These are phyloP conservation scores for Oncopodura yosiiana DNA, from an alignment of 1,140 invertebrate species.

Conservation along the genomic window DNA sequence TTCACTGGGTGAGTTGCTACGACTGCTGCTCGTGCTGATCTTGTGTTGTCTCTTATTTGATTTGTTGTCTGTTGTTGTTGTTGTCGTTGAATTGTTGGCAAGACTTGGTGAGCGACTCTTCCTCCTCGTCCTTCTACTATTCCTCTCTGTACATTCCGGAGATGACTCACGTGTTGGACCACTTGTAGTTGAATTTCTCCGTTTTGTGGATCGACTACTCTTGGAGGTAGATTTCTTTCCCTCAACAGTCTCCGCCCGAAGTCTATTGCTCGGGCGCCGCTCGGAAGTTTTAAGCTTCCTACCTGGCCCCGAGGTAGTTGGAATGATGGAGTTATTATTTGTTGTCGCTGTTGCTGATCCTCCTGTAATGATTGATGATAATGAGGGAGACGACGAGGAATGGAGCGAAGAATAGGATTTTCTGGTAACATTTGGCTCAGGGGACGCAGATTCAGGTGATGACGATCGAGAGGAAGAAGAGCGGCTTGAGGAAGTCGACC, in stretches of 20 bases:
- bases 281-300: conserved; percentile 80
- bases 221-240: conserved; percentile 56
- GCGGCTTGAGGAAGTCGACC: conserved; percentile 37
- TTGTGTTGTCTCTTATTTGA: conserved; percentile 2
- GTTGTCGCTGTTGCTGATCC: not conserved
- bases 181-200: conserved; percentile 32
- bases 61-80: not conserved
- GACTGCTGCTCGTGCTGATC: not conserved
- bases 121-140: no score
- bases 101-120: no score
- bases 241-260: conserved; percentile 56
- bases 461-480: conserved; percentile 36
- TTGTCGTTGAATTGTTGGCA: not conserved
- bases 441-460: conserved; percentile 34
- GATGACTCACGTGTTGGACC: conserved; percentile 20
- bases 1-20: conserved; percentile 6
- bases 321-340: conserved; percentile 2
- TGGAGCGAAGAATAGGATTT: not conserved
- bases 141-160: conserved; percentile 4
- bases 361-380: no score
- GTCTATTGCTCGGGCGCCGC: conserved; percentile 61
- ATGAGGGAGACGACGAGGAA: not conserved
- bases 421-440: conserved; percentile 15
- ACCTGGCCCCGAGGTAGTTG: conserved; percentile 48
- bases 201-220: conserved; percentile 32